Conservation (phyloP, 1,140 invertebrate genomes). For the Halesus radiatus region DNA sequence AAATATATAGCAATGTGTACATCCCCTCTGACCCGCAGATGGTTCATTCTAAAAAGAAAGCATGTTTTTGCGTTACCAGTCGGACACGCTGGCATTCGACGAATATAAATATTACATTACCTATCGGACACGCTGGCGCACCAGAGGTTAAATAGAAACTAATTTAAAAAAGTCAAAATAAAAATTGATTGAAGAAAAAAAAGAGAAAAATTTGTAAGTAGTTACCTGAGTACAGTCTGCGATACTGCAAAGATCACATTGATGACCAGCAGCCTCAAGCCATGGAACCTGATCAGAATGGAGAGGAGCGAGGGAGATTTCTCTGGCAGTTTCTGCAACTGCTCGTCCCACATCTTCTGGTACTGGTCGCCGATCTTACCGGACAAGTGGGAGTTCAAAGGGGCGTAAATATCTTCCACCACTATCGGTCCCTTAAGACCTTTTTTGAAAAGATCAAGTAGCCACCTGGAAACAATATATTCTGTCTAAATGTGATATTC, state of each 20-base stretch:
- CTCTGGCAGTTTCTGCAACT: slow-evolving; percentile 59
- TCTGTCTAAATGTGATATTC: no score
- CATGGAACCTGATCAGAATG: slow-evolving; percentile 61
- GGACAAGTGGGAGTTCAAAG: slow-evolving; percentile 34
- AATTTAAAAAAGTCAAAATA: no score
- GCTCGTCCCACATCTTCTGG: slow-evolving; percentile 52
- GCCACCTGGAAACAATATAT: slow-evolving; percentile 44
- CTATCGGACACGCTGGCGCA: no score
- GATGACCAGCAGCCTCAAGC: slow-evolving; percentile 56
- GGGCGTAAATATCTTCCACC: slow-evolving; percentile 49
- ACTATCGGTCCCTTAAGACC: slow-evolving; percentile 44
- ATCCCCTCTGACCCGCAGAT: no score
- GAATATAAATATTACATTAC: no score
- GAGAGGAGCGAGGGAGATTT: slow-evolving; percentile 60
- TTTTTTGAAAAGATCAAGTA: slow-evolving; percentile 47
- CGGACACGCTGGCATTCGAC: no score
- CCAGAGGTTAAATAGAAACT: no score
- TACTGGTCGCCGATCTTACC: slow-evolving; percentile 24
- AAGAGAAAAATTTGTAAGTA: no score
- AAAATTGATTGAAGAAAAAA: no score
- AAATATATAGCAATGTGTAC: no score
- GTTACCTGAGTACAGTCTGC: slow-evolving; percentile 40
- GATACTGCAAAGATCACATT: slow-evolving; percentile 36
- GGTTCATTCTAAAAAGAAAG: no score
- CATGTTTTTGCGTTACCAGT: no score